Percentiles rank a stretch among this genome's conserved stretches.
These are phyloP conservation scores for Gymnopithys bicolor DNA, from an alignment of 2,797 vertebrate species.

Conservation along the genomic window DNA sequence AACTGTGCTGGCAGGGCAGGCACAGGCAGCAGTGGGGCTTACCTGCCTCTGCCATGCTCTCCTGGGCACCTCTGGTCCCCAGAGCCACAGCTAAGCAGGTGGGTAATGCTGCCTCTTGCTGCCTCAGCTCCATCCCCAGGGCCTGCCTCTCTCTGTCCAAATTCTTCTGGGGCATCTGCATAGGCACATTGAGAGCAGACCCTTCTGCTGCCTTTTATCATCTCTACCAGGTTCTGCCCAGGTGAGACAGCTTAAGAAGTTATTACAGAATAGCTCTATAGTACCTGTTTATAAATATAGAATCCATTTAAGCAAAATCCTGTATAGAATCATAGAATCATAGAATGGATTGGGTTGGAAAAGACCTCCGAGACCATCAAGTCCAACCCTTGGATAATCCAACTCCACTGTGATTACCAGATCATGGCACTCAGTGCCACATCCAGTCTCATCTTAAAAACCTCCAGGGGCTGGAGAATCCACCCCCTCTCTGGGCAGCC, in stretches of 20 bases:
- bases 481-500: too few species aligned
- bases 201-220: not conserved
- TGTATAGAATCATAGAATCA: not conserved
- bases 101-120: not conserved
- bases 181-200: not conserved
- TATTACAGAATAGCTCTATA: not conserved
- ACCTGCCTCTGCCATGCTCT: not conserved
- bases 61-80: not conserved
- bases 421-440: too few species aligned
- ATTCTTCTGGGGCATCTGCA: not conserved
- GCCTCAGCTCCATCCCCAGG: not conserved
- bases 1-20: not conserved
- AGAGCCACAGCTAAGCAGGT: rapidly evolving
- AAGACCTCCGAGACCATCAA: too few species aligned
- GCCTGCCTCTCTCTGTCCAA: not conserved
- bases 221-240: not conserved
- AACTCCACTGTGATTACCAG: too few species aligned
- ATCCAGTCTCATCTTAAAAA: too few species aligned
- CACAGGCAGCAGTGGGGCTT: not conserved
- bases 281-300: not conserved
- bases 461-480: too few species aligned
- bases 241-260: not conserved
- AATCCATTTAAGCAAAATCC: not conserved
- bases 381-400: too few species aligned
- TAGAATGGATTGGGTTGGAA: too few species aligned